These are phyloP conservation scores for Onychorhynchus coronatus DNA, from an alignment of 2,113 vertebrate genomes.

Conservation along the genomic window DNA sequence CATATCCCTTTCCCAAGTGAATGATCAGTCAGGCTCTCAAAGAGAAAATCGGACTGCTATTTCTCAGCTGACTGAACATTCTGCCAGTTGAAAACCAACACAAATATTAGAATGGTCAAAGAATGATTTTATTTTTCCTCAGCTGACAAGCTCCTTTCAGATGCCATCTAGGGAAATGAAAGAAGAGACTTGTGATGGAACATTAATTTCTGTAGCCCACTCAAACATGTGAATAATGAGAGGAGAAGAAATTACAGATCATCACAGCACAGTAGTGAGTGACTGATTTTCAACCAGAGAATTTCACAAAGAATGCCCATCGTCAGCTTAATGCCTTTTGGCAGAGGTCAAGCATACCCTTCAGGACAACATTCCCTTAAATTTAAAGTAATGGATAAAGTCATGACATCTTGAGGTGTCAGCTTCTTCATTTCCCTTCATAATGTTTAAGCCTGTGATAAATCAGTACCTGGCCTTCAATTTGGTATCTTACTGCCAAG, in stretches of 20 bases:
- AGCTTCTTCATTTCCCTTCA: not conserved
- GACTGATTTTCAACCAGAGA: not conserved
- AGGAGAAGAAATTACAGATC: not conserved
- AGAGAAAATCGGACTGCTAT: conserved; percentile 6
- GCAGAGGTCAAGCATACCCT: not conserved
- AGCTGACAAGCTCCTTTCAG: conserved; percentile 27
- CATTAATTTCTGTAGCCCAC: conserved; percentile 17
- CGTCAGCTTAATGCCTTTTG: not conserved
- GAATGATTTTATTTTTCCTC: not conserved
- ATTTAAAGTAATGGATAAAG: not conserved
- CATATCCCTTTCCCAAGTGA: conserved; percentile 11
- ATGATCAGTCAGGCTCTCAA: conserved; percentile 6
- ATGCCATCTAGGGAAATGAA: conserved; percentile 21
- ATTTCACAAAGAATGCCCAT: not conserved
- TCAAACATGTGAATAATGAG: not conserved
- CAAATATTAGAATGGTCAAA: conserved; percentile 16
- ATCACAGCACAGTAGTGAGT: not conserved
- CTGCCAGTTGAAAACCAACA: conserved; percentile 9
- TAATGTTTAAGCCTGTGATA: not conserved
- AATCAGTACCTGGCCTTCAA: not conserved
- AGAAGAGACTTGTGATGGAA: conserved; percentile 2
- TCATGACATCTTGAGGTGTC: not conserved
- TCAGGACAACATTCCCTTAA: not conserved
- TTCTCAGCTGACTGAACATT: conserved; percentile 44
- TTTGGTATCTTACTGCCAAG: not conserved